phyloP scores from a whole-genome alignment of 2,888 invertebrate species.

The Oscheius sp. region DNA sequence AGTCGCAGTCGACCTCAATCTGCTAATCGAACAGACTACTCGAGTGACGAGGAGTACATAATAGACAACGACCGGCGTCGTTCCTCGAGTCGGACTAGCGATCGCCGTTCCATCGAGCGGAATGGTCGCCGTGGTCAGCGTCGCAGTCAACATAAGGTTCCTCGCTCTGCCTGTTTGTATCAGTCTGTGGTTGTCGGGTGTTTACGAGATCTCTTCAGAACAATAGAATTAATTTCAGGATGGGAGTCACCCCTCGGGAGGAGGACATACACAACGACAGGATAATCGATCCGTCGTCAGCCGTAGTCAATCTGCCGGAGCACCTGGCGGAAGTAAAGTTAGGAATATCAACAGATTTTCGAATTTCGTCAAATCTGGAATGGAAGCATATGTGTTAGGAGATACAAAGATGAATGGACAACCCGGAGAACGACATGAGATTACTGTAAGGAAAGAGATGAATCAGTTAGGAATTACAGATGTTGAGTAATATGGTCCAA shows the following conservation, averaged over 20 bases:
- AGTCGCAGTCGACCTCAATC: slow-evolving; percentile 16
- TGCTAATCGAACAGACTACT: slow-evolving; percentile 59
- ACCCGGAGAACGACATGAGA: slow-evolving; percentile 61
- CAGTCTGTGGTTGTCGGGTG: not conserved
- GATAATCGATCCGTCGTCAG: slow-evolving; percentile 37
- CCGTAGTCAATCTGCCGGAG: slow-evolving; percentile 46
- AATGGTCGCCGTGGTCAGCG: slow-evolving; percentile 9
- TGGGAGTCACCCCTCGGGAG: not conserved
- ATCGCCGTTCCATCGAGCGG: slow-evolving; percentile 18
- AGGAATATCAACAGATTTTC: slow-evolving; percentile 77
- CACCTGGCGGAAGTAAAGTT: slow-evolving; percentile 45
- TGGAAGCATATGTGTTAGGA: slow-evolving; percentile 87
- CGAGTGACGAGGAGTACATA: slow-evolving; percentile 54
- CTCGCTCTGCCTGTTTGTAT: not conserved
- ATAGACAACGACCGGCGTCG: slow-evolving; percentile 18
- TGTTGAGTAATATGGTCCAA: slow-evolving; percentile 73
- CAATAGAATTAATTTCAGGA: too few species aligned
- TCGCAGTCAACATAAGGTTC: slow-evolving; percentile 15
- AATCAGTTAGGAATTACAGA: slow-evolving; percentile 69
- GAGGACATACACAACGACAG: not conserved
- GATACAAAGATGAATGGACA: slow-evolving; percentile 74
- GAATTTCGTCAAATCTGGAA: slow-evolving; percentile 87
- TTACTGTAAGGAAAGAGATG: slow-evolving; percentile 40
- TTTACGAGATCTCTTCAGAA: too few species aligned
- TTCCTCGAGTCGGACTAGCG: slow-evolving; percentile 21